phyloP scores from a whole-genome alignment of 2,888 invertebrate genomes.

The Dusona sp. region DNA sequence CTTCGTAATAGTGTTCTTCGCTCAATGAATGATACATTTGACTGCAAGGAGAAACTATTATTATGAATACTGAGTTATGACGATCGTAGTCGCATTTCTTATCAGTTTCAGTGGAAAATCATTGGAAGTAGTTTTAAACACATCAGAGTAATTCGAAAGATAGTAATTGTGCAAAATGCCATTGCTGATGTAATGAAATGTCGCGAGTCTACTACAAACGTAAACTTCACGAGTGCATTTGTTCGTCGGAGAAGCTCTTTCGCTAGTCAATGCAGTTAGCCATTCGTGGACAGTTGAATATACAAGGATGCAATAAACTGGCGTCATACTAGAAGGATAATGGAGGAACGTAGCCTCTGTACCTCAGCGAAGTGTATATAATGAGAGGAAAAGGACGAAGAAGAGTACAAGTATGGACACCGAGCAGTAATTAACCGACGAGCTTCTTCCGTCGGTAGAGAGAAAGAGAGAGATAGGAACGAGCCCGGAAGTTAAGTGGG shows the following conservation, averaged over 20 bases:
- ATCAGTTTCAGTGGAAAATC: too few species aligned
- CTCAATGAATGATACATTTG: too few species aligned
- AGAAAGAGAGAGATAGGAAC: slow-evolving; percentile 55
- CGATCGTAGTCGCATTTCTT: too few species aligned
- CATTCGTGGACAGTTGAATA: slow-evolving; percentile 3
- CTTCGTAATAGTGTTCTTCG: too few species aligned
- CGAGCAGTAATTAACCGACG: slow-evolving; percentile 77
- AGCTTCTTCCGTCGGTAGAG: slow-evolving; percentile 69
- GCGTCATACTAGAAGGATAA: slow-evolving; percentile 21
- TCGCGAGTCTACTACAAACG: slow-evolving; percentile 11
- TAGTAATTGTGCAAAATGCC: too few species aligned
- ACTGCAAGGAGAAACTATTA: too few species aligned
- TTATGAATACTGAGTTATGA: too few species aligned
- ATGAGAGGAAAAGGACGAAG: slow-evolving; percentile 69
- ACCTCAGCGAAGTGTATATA: slow-evolving; percentile 56
- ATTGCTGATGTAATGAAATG: background rate
- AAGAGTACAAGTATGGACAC: slow-evolving; percentile 69
- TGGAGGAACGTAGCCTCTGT: slow-evolving; percentile 10
- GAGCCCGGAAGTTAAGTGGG: slow-evolving; percentile 42
- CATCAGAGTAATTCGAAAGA: too few species aligned
- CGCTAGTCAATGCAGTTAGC: slow-evolving; percentile 9
- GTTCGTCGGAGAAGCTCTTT: background rate
- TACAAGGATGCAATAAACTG: slow-evolving; percentile 9
- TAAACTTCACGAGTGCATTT: slow-evolving; percentile 35
- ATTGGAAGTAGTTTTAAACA: too few species aligned